Conservation (phyloP, 1,140 invertebrate species). For the Papilio polytes region DNA sequence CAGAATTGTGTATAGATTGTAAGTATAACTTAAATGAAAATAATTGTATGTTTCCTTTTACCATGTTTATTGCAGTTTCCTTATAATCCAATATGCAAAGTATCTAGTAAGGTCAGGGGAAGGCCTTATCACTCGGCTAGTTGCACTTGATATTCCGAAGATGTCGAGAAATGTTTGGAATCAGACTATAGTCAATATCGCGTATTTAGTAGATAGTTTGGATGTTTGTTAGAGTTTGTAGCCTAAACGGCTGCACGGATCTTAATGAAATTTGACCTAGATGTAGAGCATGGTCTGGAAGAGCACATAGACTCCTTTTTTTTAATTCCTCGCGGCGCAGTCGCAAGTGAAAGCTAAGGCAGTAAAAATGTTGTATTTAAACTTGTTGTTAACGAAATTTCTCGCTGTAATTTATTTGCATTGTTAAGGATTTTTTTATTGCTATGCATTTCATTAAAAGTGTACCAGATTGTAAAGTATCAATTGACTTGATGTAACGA, state of each 20-base stretch:
- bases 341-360: too few species aligned
- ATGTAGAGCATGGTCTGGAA: too few species aligned
- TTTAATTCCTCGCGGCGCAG: too few species aligned
- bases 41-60: neutral
- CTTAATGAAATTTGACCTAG: neutral
- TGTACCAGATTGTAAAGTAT: conserved; percentile 1
- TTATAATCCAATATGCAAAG: conserved; percentile 22
- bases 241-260: neutral
- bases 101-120: neutral
- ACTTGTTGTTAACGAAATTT: neutral
- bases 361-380: neutral
- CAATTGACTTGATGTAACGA: neutral
- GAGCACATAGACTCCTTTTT: too few species aligned
- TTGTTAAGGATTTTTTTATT: neutral
- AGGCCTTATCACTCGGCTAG: neutral
- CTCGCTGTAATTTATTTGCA: neutral
- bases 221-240: neutral
- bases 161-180: neutral
- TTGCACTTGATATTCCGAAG: neutral
- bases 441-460: neutral
- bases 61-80: neutral
- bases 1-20: neutral
- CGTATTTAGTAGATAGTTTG: too few species aligned
- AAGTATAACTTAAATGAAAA: neutral
- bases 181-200: neutral